phyloP scores from a whole-genome alignment of 2,888 invertebrate species.

The Abrostola tripartita region DNA sequence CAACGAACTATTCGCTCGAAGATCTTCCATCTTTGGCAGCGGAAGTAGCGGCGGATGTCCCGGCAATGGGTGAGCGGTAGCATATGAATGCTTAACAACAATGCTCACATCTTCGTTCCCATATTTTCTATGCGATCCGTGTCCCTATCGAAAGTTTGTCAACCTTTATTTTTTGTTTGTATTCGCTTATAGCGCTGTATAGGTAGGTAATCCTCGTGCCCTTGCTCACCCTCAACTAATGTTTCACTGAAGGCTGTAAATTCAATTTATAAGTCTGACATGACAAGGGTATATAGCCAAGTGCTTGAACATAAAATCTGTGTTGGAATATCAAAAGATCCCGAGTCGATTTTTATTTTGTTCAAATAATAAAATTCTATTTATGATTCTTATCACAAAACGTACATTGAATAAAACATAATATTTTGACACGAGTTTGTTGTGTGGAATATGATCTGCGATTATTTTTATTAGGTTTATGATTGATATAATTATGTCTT shows the following conservation, averaged over 20 bases:
- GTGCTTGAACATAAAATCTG: slow-evolving; percentile 27
- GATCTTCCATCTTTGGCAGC: slow-evolving; percentile 88
- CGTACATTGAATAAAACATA: slow-evolving; percentile 37
- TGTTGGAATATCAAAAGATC: slow-evolving; percentile 32
- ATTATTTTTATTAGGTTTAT: neutral
- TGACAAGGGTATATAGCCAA: slow-evolving; percentile 51
- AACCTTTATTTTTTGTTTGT: slow-evolving; percentile 85
- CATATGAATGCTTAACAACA: slow-evolving; percentile 86
- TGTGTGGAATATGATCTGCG: slow-evolving; percentile 17
- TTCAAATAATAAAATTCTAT: slow-evolving; percentile 15
- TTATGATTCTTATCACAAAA: slow-evolving; percentile 22
- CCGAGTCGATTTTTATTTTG: slow-evolving; percentile 18
- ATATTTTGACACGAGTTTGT: slow-evolving; percentile 10
- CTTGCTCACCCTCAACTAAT: slow-evolving; percentile 39
- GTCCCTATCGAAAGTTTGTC: slow-evolving; percentile 86
- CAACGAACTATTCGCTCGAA: slow-evolving; percentile 82
- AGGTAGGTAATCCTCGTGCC: slow-evolving; percentile 49
- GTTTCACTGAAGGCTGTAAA: slow-evolving; percentile 45
- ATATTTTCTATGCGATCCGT: slow-evolving; percentile 85
- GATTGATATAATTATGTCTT: neutral
- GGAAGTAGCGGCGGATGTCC: slow-evolving; percentile 87
- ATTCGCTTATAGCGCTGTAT: slow-evolving; percentile 64
- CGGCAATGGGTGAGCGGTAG: slow-evolving; percentile 86
- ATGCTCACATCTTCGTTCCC: slow-evolving; percentile 79
- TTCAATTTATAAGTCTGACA: slow-evolving; percentile 48